Evolutionary conservation across 2,113 vertebrate species (phyloP).

Genomic region (Charina bottae): DNA sequence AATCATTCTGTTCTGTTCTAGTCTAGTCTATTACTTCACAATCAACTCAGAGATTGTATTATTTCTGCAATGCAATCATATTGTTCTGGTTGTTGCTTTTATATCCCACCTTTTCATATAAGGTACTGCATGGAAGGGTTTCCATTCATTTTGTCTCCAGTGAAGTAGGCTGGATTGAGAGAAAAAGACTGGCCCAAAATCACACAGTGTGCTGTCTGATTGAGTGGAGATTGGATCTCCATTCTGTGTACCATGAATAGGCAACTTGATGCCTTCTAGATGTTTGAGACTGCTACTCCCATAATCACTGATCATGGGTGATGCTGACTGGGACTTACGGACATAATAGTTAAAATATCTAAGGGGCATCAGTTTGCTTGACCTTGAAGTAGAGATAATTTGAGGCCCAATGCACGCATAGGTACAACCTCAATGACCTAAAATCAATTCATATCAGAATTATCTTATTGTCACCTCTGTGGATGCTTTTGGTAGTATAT

Average conservation of each 20-base stretch:
- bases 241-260: background rate
- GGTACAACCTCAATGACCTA: background rate
- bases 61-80: background rate
- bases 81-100: background rate
- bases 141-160: background rate
- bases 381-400: background rate
- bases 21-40: background rate
- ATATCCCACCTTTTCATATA: background rate
- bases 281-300: background rate
- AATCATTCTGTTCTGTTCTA: background rate
- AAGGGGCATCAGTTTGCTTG: background rate
- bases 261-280: background rate
- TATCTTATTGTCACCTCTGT: background rate
- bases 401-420: background rate
- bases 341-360: background rate
- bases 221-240: background rate
- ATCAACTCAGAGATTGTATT: background rate
- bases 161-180: background rate
- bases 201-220: background rate
- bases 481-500: background rate
- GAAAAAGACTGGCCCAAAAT: background rate
- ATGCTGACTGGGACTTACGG: background rate
- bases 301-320: background rate
- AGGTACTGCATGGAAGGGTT: background rate
- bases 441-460: background rate